Base-by-base conservation (phyloP, 1,140 invertebrate genomes). In the Drosophila biarmipes region DNA sequence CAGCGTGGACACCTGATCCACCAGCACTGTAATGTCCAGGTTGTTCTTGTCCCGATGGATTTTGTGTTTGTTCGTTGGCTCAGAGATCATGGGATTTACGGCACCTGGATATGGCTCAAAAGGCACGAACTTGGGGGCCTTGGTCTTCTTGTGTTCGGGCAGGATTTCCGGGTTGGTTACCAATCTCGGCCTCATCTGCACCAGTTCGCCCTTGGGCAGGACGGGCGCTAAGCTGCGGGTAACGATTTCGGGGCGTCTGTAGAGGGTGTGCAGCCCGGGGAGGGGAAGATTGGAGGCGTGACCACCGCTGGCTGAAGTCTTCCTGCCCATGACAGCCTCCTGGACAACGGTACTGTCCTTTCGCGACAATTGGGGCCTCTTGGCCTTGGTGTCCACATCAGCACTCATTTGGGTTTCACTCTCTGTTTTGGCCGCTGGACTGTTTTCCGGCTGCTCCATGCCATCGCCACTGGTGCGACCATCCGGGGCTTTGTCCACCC, bases 101-200 rank as follows among this genome's bases (percentile, higher is more conserved):
- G 97, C 96, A 56, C 95, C 96, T 89, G 97, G 96, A 80, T 97
- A 98, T 0, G 97, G 97, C 85, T 98, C 97, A 80, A 96, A 97
- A 1, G 97, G 97, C 19, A 98, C 94, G 92, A 98, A 98, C 90
- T 96, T 97, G 2, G 96, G 96, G 79, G 95, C 95, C 80, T 95
- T 96, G 0, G 93, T 94, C 91, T 95, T 95, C 17, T 94, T 87
- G 29, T 87, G 78, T 24, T 82, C 79, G 5, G 69, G 67, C 31
- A 74, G 10, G 2, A 54, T 35, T 24, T 79, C 73, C 0, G 66
- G 27, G 0, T 46, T 52, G 10, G 27, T 54, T 0, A 92, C 67
- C 6, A 92, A 46, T 27, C 86, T 54, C 0, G 91, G 91, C 14
- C 77, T 80, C 11, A 92, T 63, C 48, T 78, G 77, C n/a, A 91